Base-by-base conservation (phyloP, 2,113 vertebrate species). In the Falco punctatus region DNA sequence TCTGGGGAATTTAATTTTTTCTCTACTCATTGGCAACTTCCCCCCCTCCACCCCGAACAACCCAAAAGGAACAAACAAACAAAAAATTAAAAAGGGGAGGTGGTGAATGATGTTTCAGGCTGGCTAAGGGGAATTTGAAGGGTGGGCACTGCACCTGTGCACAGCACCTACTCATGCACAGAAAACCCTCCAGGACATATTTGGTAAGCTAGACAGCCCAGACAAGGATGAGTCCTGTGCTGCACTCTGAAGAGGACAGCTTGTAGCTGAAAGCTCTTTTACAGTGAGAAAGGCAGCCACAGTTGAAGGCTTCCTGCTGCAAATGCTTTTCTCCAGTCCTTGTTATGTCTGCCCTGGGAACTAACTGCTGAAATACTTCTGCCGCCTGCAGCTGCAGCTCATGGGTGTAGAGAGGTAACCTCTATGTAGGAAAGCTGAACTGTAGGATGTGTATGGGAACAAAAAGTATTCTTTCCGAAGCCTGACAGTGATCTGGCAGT, bases 141-240 rank as follows among this genome's bases (percentile, higher is more conserved):
- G 11, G 11, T 46, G 66, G 26, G 10, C 12, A 21, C 35, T 73
- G n/a, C 14, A 35, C 15, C 27, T 70, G 17, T 44, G 38, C 44
- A 26, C 4, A 32, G 7, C 46, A 73, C 5, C 38, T 67, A 17
- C 24, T 71, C 4, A 7, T 30, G 30, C 28, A 44, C 13, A 44
- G 35, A 72, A 52, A n/a, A 81, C 8, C 15, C 35, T 58, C 15
- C 15, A 27, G 52, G 20, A 46, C 0, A 2, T 9, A 21, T 6
- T 2, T 81, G 33, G 19, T 57, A 65, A 46, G 1, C 44, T 9
- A 55, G 44, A 40, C 9, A 86, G 18, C 11, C n/a, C 32, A 49
- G 58, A 59, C 0, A 11, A 24, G 0, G 1, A 17, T 2, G 5
- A 58, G 6, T 21, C 32, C 38, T 32, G 11, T 11, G 15, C 20